Evolutionary conservation across 2,113 vertebrate species (phyloP), one percentile per base, ranked within the genome.

Genomic region (Corvus moneduloides): DNA sequence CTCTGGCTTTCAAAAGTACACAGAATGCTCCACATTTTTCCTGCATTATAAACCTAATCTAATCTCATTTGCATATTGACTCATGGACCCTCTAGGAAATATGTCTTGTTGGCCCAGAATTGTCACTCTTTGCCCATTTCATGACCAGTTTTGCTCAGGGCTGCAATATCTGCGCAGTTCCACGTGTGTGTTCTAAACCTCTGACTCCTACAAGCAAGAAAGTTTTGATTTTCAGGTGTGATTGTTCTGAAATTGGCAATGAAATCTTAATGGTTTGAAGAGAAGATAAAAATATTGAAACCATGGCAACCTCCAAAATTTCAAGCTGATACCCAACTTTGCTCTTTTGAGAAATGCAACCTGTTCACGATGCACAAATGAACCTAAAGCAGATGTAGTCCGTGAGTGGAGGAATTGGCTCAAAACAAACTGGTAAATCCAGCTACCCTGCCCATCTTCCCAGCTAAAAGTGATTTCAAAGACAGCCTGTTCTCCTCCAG

Each of bases 301-400:
- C 95, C 87, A 96, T 89, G 59, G 91, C 90, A 97, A 96, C 94
- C 30, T 95, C 76, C 87, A 90, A 82, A 95, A 84, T 89, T 84
- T 61, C 52, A 62, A 94, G 33, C 76, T 43, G 76, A 72, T 81
- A 41, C 79, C 92, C 73, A 95, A 9, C 66, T 93, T 88, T 80
- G 32, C 56, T 94, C 67, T 92, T 88, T 76, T 90, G 61, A 84
- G 79, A 71, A 93, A 63, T 22, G 28, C 75, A 88, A 59, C 90
- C 63, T 86, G 82, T n/a, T 91, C 54, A 20, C 5, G 4, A 8
- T 16, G 58, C 44, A 87, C 48, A 56, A 73, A 61, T 0, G 6
- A 94, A 81, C 44, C 59, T 72, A 16, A 12, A 44, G 52, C 37
- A 91, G 75, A 37, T 55, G 59, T 6, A 91, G 32, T 13, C 33